Conservation (phyloP, 2,888 invertebrate genomes). For the Sphaeridia pumilis region DNA sequence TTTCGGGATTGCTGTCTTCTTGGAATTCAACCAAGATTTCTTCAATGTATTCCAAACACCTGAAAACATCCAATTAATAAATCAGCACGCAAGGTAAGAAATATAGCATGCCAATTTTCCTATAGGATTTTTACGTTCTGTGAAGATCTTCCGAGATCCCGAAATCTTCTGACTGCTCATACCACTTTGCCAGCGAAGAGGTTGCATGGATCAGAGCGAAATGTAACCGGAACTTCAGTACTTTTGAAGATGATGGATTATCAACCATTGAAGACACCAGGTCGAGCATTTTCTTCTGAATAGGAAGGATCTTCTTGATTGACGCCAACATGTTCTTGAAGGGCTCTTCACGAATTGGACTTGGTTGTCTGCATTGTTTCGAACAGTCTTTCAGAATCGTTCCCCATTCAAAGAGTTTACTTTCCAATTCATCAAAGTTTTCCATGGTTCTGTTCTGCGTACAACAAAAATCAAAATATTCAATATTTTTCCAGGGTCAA, state of each 20-base stretch:
- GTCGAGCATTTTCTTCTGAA: slow-evolving; percentile 8
- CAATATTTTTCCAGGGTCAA: too few relatives aligned
- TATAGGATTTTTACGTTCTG: slow-evolving; percentile 26
- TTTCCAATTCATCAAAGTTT: slow-evolving; percentile 4
- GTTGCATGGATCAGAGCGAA: slow-evolving; percentile 28
- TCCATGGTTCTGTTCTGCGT: too few relatives aligned
- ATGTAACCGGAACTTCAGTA: slow-evolving; percentile 19
- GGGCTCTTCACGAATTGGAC: slow-evolving; percentile 17
- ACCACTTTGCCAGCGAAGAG: slow-evolving; percentile 33
- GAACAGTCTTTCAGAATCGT: slow-evolving; percentile 5
- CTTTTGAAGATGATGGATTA: too few relatives aligned
- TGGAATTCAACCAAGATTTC: slow-evolving; percentile 7
- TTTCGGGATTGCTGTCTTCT: slow-evolving; percentile 13
- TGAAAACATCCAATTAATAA: slow-evolving; percentile 7
- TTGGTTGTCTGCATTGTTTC: neutral
- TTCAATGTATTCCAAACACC: slow-evolving; percentile 26
- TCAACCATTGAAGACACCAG: slow-evolving; percentile 14
- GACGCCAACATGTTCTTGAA: slow-evolving; percentile 29
- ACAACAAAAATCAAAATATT: too few relatives aligned
- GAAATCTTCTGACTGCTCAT: slow-evolving; percentile 30
- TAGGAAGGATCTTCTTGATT: slow-evolving; percentile 13
- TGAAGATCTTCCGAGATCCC: slow-evolving; percentile 25
- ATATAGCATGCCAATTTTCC: neutral
- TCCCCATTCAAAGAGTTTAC: slow-evolving; percentile 9
- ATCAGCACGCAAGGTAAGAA: neutral